Evolutionary conservation across 2,797 vertebrate species (phyloP).

Genomic region (Danio kyathit): DNA sequence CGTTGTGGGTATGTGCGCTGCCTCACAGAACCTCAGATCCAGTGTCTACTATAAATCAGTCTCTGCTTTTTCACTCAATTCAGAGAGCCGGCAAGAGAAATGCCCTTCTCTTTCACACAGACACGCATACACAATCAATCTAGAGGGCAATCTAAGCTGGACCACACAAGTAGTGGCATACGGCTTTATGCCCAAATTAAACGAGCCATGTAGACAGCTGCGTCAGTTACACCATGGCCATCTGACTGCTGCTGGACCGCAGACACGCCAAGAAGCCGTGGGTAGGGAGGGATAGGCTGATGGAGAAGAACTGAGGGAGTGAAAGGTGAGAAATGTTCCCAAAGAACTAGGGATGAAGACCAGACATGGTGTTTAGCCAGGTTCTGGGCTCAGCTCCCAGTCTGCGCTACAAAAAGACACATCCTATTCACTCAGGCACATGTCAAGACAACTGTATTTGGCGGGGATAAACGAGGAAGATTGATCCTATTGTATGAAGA

Average conservation of each 20-base stretch:
- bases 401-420: background rate
- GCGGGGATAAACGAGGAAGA: constrained; percentile 35
- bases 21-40: constrained; percentile 4
- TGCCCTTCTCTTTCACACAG: background rate
- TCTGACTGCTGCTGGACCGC: constrained; percentile 63
- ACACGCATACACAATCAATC: background rate
- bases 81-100: constrained; percentile 64
- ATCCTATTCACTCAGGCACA: constrained; percentile 6
- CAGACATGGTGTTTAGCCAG: constrained; percentile 6
- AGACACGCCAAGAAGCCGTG: constrained; percentile 34
- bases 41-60: constrained; percentile 24
- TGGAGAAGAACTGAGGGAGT: background rate
- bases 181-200: constrained; percentile 66
- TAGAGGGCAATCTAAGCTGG: constrained; percentile 35
- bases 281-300: constrained; percentile 47
- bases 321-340: constrained; percentile 34
- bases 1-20: background rate
- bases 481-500: constrained; percentile 18
- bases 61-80: constrained; percentile 24
- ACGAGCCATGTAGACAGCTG: constrained; percentile 72
- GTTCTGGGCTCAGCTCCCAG: constrained; percentile 9
- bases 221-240: constrained; percentile 67
- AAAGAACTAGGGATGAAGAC: constrained; percentile 12
- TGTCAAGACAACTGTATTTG: constrained; percentile 35
- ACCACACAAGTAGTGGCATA: constrained; percentile 65